Base-by-base conservation (phyloP, 2,888 invertebrate genomes). In the Chaetoderma sp. region DNA sequence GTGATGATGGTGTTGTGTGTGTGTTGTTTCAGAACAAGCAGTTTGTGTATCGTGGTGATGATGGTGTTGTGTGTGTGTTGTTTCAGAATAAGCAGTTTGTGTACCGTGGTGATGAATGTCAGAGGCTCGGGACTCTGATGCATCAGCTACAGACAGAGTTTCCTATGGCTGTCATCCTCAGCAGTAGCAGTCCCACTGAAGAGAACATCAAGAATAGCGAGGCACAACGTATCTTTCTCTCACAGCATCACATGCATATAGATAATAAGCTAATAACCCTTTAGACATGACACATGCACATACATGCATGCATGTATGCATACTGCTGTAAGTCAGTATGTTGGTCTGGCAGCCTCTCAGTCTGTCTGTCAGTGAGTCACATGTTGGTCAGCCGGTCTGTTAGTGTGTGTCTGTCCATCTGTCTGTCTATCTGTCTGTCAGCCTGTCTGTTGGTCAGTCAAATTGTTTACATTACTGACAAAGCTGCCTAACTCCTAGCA, bases 221-320 rank as follows among this genome's bases (percentile, higher is more conserved):
- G 67, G 93, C 92, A 44, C 95, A 96, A 87, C 95, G 94, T 81
- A 80, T 79, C 78, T 74, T 70, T 67, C 36, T 47, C 50, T 16
- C n/a, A n/a, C n/a, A n/a, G n/a, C n/a, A 27, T 32, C 25, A 56
- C 8, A 54, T n/a, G 16, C 30, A 16, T 10, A 54, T n/a, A 49
- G 13, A 49, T n/a, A 18, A 49, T 10, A n/a, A n/a, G n/a, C 10
- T 39, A 10, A n/a, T 39, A n/a, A n/a, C 21, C 10, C 49, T 21
- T 47, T 13, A 10, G 49, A 21, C 49, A 10, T n/a, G 13, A 47
- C 10, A 13, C 21, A 47, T 52, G n/a, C 25, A 5, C 52, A 21
- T 52, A n/a, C n/a, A n/a, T n/a, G n/a, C n/a, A n/a, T n/a, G n/a
- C n/a, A n/a, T n/a, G n/a, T n/a, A n/a, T n/a, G n/a, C n/a, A n/a